Conservation (phyloP, 2,113 vertebrate genomes). For the Lota lota region DNA sequence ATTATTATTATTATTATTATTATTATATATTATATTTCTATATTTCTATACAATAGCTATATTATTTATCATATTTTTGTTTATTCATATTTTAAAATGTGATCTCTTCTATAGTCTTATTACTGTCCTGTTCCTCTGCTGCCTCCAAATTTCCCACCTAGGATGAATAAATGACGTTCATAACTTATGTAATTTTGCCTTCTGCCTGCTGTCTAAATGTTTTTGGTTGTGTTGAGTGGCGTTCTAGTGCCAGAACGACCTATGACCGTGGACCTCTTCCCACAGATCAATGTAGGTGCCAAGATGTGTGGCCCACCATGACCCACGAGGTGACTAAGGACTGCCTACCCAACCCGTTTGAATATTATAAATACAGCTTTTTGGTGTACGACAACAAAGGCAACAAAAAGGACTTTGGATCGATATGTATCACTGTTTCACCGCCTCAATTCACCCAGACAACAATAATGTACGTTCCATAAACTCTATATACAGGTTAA, state of each 20-base stretch:
- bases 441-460: neutral
- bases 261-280: no score
- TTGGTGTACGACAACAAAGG: rapidly evolving
- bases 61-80: neutral
- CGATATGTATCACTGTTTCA: conserved; percentile 52
- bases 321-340: neutral
- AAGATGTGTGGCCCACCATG: neutral
- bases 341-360: conserved; percentile 57
- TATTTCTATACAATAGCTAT: no score
- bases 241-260: no score
- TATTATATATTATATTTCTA: no score
- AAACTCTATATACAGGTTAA: no score
- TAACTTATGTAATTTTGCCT: neutral
- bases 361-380: conserved; percentile 43
- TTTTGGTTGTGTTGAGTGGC: no score
- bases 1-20: neutral
- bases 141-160: no score
- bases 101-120: no score
- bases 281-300: no score
- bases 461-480: conserved; percentile 36
- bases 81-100: neutral
- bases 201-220: no score
- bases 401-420: rapidly evolving
- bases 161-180: neutral
- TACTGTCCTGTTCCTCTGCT: no score